A percentile compares a stretch with the other conserved stretches of the same genome.
Evolutionary conservation across 2,113 vertebrate species (phyloP).

Genomic region (Lepidothrix coronata): DNA sequence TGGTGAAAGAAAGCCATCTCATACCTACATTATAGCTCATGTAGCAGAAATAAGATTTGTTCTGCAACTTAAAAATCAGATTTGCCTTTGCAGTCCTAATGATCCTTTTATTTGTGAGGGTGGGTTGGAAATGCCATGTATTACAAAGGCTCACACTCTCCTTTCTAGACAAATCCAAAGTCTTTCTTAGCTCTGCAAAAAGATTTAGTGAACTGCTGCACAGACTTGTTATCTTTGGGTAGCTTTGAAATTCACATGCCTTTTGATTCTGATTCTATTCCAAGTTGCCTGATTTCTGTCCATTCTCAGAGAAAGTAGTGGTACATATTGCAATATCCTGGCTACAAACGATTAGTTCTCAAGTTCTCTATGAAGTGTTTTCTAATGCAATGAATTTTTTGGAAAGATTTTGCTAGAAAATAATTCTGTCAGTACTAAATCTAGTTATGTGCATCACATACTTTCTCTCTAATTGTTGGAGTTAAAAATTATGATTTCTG

Average conservation of each 20-base stretch:
- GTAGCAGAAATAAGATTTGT: not conserved
- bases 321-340: not conserved
- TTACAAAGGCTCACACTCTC: not conserved
- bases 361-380: not conserved
- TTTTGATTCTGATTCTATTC: not conserved
- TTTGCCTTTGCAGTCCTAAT: not conserved
- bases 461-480: not conserved
- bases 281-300: not conserved
- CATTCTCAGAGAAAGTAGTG: not conserved
- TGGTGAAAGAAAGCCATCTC: not conserved
- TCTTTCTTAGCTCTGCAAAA: not conserved
- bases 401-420: not conserved
- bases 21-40: not conserved
- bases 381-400: not conserved
- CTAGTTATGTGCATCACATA: accelerated
- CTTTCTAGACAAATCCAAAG: not conserved
- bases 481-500: not conserved
- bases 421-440: not conserved
- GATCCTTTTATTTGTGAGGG: not conserved
- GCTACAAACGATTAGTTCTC: not conserved
- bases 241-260: not conserved
- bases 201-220: not conserved
- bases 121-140: not conserved
- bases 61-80: not conserved
- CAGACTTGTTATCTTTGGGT: not conserved